A percentile compares a stretch with the other conserved stretches of the same genome.
These are phyloP conservation scores for Heliconius ismenius DNA, from an alignment of 2,888 invertebrate genomes.

Conservation along the genomic window DNA sequence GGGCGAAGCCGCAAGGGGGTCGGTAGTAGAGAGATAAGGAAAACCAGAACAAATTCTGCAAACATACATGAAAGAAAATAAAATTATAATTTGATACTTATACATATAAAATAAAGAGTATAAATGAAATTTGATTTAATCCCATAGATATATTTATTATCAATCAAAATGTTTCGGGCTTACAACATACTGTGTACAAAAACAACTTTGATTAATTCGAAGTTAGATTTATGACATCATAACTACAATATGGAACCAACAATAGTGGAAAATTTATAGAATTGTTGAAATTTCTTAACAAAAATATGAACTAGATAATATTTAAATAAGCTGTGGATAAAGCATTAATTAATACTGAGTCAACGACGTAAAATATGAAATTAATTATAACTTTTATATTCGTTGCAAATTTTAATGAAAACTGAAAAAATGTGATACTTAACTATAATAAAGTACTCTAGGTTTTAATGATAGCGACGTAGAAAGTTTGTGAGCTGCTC, in stretches of 20 bases:
- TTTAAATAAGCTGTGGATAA: background rate
- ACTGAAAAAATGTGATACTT: background rate
- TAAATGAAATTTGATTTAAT: background rate
- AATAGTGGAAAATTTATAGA: constrained; percentile 30
- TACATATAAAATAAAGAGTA: background rate
- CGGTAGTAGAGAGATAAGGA: no score
- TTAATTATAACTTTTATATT: constrained; percentile 12
- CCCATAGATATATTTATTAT: background rate
- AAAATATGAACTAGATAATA: background rate
- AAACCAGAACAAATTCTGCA: background rate
- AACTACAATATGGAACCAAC: constrained; percentile 68
- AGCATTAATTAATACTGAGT: background rate
- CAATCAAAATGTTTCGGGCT: constrained; percentile 47
- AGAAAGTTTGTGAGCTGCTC: constrained; percentile 15
- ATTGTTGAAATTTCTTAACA: constrained; percentile 18
- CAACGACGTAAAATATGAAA: background rate
- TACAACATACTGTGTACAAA: constrained; percentile 65
- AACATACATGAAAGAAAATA: background rate
- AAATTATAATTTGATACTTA: background rate
- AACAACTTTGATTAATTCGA: constrained; percentile 75
- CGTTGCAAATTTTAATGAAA: constrained; percentile 8
- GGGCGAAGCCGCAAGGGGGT: no score
- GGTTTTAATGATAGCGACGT: constrained; percentile 20
- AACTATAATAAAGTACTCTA: constrained; percentile 16
- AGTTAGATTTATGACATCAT: constrained; percentile 74